Conservation (phyloP, 2,888 invertebrate species). For the Diadegma fenestrale region DNA sequence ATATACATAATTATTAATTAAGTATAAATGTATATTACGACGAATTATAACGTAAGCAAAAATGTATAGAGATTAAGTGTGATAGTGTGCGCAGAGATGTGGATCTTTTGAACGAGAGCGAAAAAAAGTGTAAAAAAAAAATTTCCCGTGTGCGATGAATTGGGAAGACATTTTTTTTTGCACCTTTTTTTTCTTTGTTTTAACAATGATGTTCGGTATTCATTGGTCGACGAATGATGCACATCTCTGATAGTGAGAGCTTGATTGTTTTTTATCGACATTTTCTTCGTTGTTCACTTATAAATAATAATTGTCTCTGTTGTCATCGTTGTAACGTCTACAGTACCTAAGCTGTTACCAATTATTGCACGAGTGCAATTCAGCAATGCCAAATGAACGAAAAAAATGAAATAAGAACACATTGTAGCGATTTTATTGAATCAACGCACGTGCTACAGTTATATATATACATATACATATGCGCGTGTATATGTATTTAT, state of each 20-base stretch:
- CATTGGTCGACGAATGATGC: constrained; percentile 12
- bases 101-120: neutral
- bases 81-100: constrained; percentile 10
- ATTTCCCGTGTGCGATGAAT: neutral
- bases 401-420: constrained; percentile 14
- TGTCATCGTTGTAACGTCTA: constrained; percentile 53
- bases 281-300: constrained; percentile 22
- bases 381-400: constrained; percentile 60
- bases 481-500: constrained; percentile 25
- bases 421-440: constrained; percentile 37
- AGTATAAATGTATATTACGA: constrained; percentile 14
- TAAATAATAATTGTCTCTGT: constrained; percentile 38
- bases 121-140: neutral
- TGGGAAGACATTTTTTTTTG: neutral
- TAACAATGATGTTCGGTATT: neutral
- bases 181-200: neutral
- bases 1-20: constrained; percentile 17
- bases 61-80: constrained; percentile 22
- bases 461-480: constrained; percentile 36
- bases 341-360: constrained; percentile 68
- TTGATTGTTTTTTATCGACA: constrained; percentile 54
- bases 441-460: constrained; percentile 32
- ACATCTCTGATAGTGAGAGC: constrained; percentile 8
- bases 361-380: constrained; percentile 67
- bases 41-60: constrained; percentile 26